Conservation (phyloP, 2,113 vertebrate genomes). For the Mustelus asterias region DNA sequence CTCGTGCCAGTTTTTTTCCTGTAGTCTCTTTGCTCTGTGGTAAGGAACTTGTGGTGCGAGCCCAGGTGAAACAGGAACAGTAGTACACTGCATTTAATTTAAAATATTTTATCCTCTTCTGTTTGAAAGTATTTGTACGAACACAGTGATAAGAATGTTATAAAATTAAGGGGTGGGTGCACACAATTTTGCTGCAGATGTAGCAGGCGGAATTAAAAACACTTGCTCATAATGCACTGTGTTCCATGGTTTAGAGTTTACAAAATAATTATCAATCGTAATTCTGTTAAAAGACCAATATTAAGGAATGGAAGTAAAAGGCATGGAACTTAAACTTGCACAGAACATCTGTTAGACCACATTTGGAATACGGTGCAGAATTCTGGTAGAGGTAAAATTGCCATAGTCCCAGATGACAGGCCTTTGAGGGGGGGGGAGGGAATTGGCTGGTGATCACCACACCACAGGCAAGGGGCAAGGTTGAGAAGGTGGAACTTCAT, state of each 20-base stretch:
- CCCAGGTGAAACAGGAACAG: not conserved
- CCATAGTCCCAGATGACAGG: no score
- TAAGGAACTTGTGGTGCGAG: not conserved
- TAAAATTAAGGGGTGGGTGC: not conserved
- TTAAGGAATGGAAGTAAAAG: no score
- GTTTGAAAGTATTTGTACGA: not conserved
- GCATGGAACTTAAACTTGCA: not conserved
- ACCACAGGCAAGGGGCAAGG: no score
- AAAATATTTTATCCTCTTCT: not conserved
- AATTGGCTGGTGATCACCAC: no score
- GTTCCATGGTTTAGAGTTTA: not conserved
- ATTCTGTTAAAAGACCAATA: not conserved
- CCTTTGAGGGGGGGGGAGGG: no score
- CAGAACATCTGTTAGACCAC: not conserved
- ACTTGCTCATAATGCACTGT: not conserved
- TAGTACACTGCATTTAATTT: not conserved
- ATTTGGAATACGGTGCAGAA: not conserved
- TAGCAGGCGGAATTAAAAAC: not conserved
- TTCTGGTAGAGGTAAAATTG: not conserved
- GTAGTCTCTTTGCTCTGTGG: not conserved
- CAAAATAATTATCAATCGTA: not conserved
- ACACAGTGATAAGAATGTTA: not conserved
- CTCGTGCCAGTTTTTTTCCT: not conserved
- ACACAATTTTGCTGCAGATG: not conserved
- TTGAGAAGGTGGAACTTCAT: no score